phyloP scores from a whole-genome alignment of 1,140 invertebrate genomes.

The Temnothorax longispinosus region DNA sequence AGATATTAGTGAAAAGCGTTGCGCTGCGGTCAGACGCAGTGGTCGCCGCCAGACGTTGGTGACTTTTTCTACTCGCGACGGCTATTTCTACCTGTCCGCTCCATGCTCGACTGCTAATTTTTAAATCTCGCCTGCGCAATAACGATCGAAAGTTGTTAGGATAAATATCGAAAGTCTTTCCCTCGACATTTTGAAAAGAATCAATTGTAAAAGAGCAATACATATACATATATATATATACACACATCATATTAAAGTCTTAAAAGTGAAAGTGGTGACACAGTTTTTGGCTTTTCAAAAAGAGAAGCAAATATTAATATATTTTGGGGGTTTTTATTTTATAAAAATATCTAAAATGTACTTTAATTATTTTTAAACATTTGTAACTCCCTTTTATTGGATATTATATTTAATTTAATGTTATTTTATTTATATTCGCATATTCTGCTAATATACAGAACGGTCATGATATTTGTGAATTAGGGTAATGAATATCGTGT shows the following conservation, averaged over 20 bases:
- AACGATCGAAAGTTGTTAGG: neutral
- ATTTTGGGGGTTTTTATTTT: neutral
- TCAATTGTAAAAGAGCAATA: neutral
- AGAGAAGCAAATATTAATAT: neutral
- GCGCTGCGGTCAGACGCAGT: slow-evolving; percentile 57
- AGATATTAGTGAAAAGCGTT: slow-evolving; percentile 61
- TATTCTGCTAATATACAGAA: neutral
- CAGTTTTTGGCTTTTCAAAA: neutral
- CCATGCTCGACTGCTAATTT: neutral
- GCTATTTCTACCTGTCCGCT: neutral
- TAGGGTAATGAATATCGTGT: neutral
- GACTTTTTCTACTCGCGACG: slow-evolving; percentile 58
- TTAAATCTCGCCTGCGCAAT: neutral
- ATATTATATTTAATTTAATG: neutral
- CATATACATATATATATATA: too few relatives aligned
- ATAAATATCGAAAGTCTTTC: neutral
- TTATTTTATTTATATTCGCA: neutral
- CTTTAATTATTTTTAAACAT: neutral
- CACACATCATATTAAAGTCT: neutral
- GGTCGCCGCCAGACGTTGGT: slow-evolving; percentile 39
- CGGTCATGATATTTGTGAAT: neutral
- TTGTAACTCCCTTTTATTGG: neutral
- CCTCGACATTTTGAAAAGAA: neutral
- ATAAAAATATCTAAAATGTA: neutral
- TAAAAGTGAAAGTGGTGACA: neutral